phyloP scores from a whole-genome alignment of 2,888 invertebrate genomes.

The Cheiracanthium punctorium region DNA sequence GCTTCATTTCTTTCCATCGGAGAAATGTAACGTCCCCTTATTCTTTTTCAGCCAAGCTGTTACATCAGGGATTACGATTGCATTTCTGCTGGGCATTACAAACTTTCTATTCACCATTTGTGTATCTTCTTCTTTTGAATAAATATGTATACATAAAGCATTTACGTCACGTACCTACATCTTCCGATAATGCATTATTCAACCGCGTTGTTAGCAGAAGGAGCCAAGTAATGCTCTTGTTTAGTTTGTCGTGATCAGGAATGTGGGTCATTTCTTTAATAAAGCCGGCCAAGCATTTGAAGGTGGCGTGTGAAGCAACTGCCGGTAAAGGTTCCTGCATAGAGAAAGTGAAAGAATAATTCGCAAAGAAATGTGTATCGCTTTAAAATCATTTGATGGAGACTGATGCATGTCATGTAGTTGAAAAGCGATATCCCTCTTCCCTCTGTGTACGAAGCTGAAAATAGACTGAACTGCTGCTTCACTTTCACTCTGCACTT shows the following conservation, averaged over 20 bases:
- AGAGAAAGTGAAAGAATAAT: too few species aligned
- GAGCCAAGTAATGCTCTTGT: background rate
- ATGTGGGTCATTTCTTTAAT: background rate
- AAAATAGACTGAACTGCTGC: background rate
- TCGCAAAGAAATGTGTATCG: background rate
- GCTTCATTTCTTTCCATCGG: too few species aligned
- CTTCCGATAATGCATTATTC: slow-evolving; percentile 7
- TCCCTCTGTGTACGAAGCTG: background rate
- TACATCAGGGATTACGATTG: too few species aligned
- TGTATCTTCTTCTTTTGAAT: background rate
- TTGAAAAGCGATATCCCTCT: background rate
- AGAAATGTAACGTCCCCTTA: too few species aligned
- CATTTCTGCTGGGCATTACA: too few species aligned
- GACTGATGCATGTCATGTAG: background rate
- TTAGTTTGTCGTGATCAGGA: background rate
- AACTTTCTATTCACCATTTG: too few species aligned
- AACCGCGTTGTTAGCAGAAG: background rate
- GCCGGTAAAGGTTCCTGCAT: background rate
- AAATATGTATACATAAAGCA: background rate
- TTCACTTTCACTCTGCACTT: background rate
- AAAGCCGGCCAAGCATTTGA: background rate
- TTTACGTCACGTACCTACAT: background rate
- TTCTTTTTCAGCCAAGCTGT: too few species aligned
- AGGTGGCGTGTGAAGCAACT: background rate
- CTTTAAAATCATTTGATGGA: background rate